Evolutionary conservation across 2,888 invertebrate species (phyloP).

Genomic region (Platycnemis pennipes): DNA sequence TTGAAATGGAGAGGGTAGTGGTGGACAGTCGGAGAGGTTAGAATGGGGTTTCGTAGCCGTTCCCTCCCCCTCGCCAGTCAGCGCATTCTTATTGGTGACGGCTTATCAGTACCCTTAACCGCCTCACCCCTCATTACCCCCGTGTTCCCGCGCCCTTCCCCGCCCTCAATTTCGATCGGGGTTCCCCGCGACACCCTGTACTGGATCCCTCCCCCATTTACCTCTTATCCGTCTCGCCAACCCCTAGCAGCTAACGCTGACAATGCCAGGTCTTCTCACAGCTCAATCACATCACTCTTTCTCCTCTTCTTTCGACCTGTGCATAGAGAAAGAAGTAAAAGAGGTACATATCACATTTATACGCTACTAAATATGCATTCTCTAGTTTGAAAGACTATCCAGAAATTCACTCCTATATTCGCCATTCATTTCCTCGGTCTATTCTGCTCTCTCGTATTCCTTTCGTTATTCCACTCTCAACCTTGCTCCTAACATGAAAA

Average conservation of each 20-base stretch:
- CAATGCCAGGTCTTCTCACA: background rate
- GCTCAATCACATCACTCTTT: conserved; percentile 2
- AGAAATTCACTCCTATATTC: no score
- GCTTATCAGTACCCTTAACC: conserved; percentile 50
- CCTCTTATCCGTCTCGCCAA: background rate
- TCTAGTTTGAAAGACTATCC: no score
- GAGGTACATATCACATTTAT: no score
- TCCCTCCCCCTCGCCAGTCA: background rate
- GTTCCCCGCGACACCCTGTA: background rate
- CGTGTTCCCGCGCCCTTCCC: conserved; percentile 9
- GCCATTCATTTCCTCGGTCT: no score
- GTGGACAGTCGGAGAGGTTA: background rate
- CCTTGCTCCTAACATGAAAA: no score
- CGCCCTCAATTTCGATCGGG: background rate
- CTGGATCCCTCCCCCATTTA: background rate
- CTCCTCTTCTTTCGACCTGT: background rate
- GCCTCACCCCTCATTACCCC: conserved; percentile 64
- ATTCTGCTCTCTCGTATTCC: no score
- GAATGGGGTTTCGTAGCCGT: background rate
- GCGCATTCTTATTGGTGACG: conserved; percentile 57
- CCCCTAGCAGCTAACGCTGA: background rate
- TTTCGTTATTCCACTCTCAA: no score
- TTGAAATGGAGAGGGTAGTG: background rate
- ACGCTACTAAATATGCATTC: no score
- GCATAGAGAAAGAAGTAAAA: no score